Evolutionary conservation across 2,113 vertebrate genomes (phyloP).

Genomic region (human): DNA sequence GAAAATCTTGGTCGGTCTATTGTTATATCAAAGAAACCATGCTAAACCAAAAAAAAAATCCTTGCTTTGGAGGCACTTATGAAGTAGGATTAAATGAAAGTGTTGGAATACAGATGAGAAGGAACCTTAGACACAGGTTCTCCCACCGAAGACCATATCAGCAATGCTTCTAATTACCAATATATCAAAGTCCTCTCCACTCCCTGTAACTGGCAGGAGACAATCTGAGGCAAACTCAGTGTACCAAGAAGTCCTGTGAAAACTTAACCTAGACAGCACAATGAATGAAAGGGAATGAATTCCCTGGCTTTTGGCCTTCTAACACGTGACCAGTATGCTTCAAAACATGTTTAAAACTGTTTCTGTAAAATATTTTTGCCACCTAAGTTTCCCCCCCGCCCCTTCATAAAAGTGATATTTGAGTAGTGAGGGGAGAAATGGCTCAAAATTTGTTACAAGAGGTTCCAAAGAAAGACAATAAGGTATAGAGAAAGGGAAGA

Average conservation of each 20-base stretch:
- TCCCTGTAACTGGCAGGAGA: not conserved
- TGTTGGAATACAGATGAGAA: not conserved
- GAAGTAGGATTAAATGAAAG: not conserved
- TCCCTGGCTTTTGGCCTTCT: not conserved
- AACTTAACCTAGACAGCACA: not conserved
- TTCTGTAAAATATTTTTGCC: not conserved
- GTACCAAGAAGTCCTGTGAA: not conserved
- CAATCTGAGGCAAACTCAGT: not conserved
- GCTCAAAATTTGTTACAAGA: not conserved
- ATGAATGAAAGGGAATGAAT: not conserved
- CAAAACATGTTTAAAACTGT: not conserved
- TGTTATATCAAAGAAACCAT: not conserved
- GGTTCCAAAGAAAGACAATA: not conserved
- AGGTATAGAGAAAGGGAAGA: not conserved
- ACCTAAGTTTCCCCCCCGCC: not conserved
- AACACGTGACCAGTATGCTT: not conserved
- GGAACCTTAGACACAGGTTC: not conserved
- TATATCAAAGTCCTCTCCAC: not conserved
- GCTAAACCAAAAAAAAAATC: not conserved
- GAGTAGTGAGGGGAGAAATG: not conserved
- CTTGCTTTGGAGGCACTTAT: not conserved
- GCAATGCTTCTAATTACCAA: not conserved
- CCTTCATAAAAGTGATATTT: not conserved
- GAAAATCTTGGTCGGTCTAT: constrained; percentile 1
- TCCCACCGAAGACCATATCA: not conserved